Evolutionary conservation across 2,888 invertebrate species (phyloP), one percentile per base, ranked within the genome.

Genomic region (Steinernema scapterisci): DNA sequence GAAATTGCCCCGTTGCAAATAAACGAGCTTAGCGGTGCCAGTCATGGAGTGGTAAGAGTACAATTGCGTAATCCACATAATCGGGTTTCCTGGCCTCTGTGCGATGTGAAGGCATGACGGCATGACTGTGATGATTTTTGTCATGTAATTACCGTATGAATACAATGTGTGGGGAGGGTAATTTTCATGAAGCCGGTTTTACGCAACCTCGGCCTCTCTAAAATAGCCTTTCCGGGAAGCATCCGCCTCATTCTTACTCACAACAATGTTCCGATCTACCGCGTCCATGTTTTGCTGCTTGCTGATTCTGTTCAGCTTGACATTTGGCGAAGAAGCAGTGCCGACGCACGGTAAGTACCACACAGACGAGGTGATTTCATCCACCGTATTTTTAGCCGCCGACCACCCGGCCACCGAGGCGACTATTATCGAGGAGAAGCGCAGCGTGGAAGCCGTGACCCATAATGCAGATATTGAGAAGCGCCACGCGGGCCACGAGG

Each of bases 81-180:
- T 63, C 63, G 63, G 63, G 63, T 63, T 63, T 31, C 63, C 38
- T 9, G 27, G 19, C 63, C 11, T 16, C 6, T 38, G 19, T 63
- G 31, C 27, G 27, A 63, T 63, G 63, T 31, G 38, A 63, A 63
- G 25, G 27, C 16, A 63, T 31, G 31, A 31, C 63, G 63, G 11
- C 63, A 25, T 63, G 63, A 63, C 63, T 63, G 63, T 63, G 63
- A 63, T 63, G 63, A 63, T 63, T 63, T 63, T 63, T 63, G 63
- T 27, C 63, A 63, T 63, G 31, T 63, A 63, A 63, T 63, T 63
- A 63, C 63, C 63, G 63, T 63, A 63, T 63, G 63, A 63, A 63
- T 25, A 63, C 31, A 6, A 27, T 16, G 63, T 16, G 38, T 23
- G 25, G 11, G 63, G 27, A 38, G 63, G 63, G 63, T 63, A 63